A percentile compares a stretch with the other conserved stretches of the same genome.
Evolutionary conservation across 2,797 vertebrate species (phyloP).

Genomic region (Chromobotia macracanthus): DNA sequence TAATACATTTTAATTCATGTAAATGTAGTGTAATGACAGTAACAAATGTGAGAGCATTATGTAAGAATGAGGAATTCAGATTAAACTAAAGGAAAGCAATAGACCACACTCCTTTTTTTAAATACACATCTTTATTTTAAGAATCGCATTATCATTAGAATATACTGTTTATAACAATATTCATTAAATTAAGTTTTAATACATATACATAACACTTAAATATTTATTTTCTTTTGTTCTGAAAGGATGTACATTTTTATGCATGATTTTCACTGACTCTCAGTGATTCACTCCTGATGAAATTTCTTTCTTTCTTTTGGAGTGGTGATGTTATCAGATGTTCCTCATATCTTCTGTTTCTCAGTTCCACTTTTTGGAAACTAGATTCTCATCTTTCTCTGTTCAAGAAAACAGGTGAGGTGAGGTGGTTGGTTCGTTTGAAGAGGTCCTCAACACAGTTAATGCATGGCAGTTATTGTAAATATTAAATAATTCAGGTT

Average conservation of each 20-base stretch:
- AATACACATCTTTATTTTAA: slow-evolving; percentile 82
- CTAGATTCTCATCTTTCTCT: slow-evolving; percentile 67
- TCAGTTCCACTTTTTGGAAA: slow-evolving; percentile 66
- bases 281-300: slow-evolving; percentile 46
- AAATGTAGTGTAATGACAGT: background rate
- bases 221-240: slow-evolving; percentile 60
- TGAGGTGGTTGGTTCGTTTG: background rate
- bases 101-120: slow-evolving; percentile 54
- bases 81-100: background rate
- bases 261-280: slow-evolving; percentile 59
- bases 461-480: background rate
- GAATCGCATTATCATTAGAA: slow-evolving; percentile 73
- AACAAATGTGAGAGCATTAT: slow-evolving; percentile 1
- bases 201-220: slow-evolving; percentile 66
- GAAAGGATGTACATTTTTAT: slow-evolving; percentile 28
- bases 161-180: slow-evolving; percentile 76
- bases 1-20: background rate
- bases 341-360: slow-evolving; percentile 29
- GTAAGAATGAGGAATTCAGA: background rate
- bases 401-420: slow-evolving; percentile 23
- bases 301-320: slow-evolving; percentile 28
- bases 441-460: background rate
- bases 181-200: slow-evolving; percentile 67
- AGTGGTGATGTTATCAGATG: slow-evolving; percentile 5
- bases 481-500: background rate